Evolutionary conservation across 2,113 vertebrate species (phyloP).

Genomic region (Dipodomys merriami): DNA sequence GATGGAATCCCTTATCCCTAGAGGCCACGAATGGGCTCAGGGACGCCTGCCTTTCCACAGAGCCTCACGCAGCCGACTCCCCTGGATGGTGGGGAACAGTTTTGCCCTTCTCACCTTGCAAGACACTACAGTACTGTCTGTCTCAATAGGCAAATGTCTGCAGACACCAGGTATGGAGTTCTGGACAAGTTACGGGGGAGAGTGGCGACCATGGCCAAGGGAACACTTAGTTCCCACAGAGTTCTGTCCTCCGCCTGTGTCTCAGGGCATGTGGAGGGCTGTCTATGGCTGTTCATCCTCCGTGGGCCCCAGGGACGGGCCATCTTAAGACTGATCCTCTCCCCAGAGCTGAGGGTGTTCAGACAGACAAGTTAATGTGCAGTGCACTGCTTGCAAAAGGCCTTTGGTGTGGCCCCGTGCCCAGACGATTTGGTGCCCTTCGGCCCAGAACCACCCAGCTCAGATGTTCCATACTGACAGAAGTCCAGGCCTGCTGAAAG

Average conservation of each 20-base stretch:
- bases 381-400: not conserved
- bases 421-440: no score
- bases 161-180: not conserved
- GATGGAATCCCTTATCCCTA: not conserved
- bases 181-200: not conserved
- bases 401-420: not conserved
- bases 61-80: not conserved
- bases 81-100: not conserved
- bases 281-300: rapidly evolving
- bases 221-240: not conserved
- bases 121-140: not conserved
- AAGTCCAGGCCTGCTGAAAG: not conserved
- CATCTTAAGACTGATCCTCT: not conserved
- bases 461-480: no score
- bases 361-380: not conserved
- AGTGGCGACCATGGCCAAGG: rapidly evolving
- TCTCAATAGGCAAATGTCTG: not conserved
- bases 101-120: not conserved
- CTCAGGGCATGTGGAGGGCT: not conserved
- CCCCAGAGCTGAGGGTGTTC: not conserved
- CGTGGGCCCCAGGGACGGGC: not conserved
- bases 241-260: not conserved
- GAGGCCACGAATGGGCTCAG: not conserved
- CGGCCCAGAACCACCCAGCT: not conserved
- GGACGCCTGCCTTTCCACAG: not conserved